phyloP scores from a whole-genome alignment of 2,888 invertebrate genomes.

The Beris chalybata region DNA sequence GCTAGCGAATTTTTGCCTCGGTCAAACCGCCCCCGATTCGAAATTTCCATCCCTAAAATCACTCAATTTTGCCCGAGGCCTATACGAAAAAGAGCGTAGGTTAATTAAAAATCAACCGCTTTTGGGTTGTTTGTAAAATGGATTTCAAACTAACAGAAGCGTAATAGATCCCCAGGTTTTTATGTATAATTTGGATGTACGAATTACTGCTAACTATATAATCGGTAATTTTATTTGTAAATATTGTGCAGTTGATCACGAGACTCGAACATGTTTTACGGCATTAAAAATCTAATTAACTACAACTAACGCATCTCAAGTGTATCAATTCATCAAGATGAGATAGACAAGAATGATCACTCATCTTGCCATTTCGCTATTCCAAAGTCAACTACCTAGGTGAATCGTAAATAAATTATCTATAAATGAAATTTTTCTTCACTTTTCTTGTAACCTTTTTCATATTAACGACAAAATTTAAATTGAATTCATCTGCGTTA shows the following conservation, averaged over 20 bases:
- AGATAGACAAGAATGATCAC: too few species aligned
- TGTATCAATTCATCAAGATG: too few species aligned
- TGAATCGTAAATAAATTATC: too few species aligned
- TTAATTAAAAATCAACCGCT: slow-evolving; percentile 58
- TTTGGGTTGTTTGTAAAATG: slow-evolving; percentile 56
- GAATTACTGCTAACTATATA: slow-evolving; percentile 26
- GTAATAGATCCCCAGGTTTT: slow-evolving; percentile 23
- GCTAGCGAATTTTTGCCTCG: slow-evolving; percentile 1
- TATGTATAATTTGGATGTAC: slow-evolving; percentile 19
- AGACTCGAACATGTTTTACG: too few species aligned
- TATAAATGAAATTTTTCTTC: too few species aligned
- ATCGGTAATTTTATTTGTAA: slow-evolving; percentile 31
- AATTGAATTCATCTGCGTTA: too few species aligned
- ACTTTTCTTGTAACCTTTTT: too few species aligned
- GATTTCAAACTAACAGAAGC: slow-evolving; percentile 51
- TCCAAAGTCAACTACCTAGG: too few species aligned
- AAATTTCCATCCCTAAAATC: slow-evolving; percentile 24
- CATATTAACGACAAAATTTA: too few species aligned
- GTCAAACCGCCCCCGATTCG: not conserved
- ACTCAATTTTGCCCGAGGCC: slow-evolving; percentile 12
- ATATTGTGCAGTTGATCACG: slow-evolving; percentile 6
- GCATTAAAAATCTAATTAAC: too few species aligned
- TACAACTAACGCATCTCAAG: too few species aligned
- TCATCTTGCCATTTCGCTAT: too few species aligned
- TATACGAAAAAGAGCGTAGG: slow-evolving; percentile 29